Evolutionary conservation across 92 coral and sea anemone species (phyloP).

Genomic region (Palythoa grandiflora): DNA sequence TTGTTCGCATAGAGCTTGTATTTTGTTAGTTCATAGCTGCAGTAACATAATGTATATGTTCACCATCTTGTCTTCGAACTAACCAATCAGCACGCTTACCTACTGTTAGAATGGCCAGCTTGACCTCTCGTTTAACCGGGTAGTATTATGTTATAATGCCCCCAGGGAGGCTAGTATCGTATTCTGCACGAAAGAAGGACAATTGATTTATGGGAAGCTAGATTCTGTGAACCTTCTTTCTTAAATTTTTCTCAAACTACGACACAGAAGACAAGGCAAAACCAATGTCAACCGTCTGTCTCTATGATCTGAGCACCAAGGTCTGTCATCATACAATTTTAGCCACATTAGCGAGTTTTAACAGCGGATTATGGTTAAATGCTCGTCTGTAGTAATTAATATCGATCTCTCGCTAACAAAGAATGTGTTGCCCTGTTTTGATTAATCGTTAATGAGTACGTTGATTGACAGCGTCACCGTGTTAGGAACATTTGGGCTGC

Average conservation of each 20-base stretch:
- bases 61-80: constrained; percentile 8
- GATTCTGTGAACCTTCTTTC: background rate
- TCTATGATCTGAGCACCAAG: constrained; percentile 30
- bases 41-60: constrained; percentile 1
- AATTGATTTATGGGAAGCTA: background rate
- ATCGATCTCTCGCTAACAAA: constrained; percentile 37
- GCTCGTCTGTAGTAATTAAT: constrained; percentile 43
- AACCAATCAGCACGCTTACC: constrained; percentile 43
- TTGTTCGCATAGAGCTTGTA: background rate
- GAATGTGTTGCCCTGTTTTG: constrained; percentile 43
- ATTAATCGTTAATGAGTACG: constrained; percentile 45
- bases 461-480: constrained; percentile 45
- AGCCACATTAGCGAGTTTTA: constrained; percentile 56
- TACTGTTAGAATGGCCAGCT: constrained; percentile 20
- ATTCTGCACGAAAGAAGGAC: constrained; percentile 41
- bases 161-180: constrained; percentile 34
- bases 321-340: constrained; percentile 51
- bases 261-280: background rate
- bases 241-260: background rate
- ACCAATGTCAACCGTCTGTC: constrained; percentile 4
- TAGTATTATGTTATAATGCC: constrained; percentile 51
- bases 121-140: constrained; percentile 46
- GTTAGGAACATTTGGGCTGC: constrained; percentile 22
- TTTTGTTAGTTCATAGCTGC: background rate
- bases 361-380: constrained; percentile 53